These are phyloP conservation scores for Silurus meridionalis DNA, from an alignment of 2,113 vertebrate genomes.

Conservation along the genomic window DNA sequence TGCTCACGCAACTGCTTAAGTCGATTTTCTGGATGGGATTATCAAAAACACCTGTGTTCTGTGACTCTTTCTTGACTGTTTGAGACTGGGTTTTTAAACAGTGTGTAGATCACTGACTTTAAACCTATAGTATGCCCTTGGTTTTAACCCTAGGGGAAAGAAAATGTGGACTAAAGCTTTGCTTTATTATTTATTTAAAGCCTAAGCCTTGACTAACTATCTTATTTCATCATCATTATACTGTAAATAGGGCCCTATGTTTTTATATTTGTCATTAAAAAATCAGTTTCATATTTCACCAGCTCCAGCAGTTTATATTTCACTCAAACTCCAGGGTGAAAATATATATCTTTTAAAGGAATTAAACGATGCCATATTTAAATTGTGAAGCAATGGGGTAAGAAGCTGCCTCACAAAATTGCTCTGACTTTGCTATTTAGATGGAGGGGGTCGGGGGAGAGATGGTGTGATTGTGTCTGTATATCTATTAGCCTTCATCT, in stretches of 20 bases:
- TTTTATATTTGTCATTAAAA: conserved; percentile 7
- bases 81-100: neutral
- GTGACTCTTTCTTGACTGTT: neutral
- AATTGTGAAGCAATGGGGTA: neutral
- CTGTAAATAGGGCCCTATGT: neutral
- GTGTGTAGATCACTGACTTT: neutral
- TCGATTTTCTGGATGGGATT: neutral
- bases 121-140: neutral
- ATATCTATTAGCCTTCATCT: conserved; percentile 42
- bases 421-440: conserved; percentile 14
- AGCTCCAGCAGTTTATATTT: neutral
- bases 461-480: neutral
- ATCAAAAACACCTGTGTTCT: neutral
- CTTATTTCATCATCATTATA: neutral
- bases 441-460: neutral
- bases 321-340: neutral
- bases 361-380: conserved; percentile 1
- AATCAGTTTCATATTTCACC: neutral
- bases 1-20: neutral
- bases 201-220: neutral
- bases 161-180: neutral
- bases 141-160: neutral
- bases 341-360: neutral
- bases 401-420: neutral
- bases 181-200: neutral